phyloP scores from a whole-genome alignment of 2,113 vertebrate species.

The Nettapus auritus region DNA sequence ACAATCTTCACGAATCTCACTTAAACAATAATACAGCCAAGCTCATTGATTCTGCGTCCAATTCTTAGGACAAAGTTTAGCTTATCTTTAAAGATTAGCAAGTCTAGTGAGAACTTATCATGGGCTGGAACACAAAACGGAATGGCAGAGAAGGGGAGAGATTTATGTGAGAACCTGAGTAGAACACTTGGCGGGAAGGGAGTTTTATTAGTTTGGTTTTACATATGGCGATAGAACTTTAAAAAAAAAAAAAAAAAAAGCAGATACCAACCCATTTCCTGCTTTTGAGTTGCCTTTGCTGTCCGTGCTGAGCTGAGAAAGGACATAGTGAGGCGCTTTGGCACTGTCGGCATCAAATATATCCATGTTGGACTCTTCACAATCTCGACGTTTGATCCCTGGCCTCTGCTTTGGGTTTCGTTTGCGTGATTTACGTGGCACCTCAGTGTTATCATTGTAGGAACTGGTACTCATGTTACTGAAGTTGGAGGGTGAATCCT shows the following conservation, averaged over 20 bases:
- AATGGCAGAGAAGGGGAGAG: neutral
- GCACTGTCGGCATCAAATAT: slow-evolving; percentile 99
- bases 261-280: slow-evolving; percentile 91
- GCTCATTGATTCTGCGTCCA: neutral
- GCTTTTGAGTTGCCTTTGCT: slow-evolving; percentile 93
- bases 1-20: slow-evolving; percentile 24
- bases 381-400: slow-evolving; percentile 87
- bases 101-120: slow-evolving; percentile 32
- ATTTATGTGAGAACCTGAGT: slow-evolving; percentile 63
- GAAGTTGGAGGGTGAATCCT: slow-evolving; percentile 98
- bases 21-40: slow-evolving; percentile 6
- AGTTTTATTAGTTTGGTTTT: slow-evolving; percentile 67
- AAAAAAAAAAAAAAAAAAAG: slow-evolving; percentile 67
- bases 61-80: slow-evolving; percentile 17
- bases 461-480: slow-evolving; percentile 94
- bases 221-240: slow-evolving; percentile 70
- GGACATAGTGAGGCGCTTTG: slow-evolving; percentile 98
- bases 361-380: slow-evolving; percentile 92
- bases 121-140: slow-evolving; percentile 1
- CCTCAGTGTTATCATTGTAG: slow-evolving; percentile 99
- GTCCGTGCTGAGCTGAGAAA: slow-evolving; percentile 96
- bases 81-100: slow-evolving; percentile 32
- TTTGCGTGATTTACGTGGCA: slow-evolving; percentile 98
- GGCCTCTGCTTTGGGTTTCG: slow-evolving; percentile 96
- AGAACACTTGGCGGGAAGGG: slow-evolving; percentile 47